phyloP scores from a whole-genome alignment of 2,888 invertebrate species.

The Oegoconia quadripuncta region DNA sequence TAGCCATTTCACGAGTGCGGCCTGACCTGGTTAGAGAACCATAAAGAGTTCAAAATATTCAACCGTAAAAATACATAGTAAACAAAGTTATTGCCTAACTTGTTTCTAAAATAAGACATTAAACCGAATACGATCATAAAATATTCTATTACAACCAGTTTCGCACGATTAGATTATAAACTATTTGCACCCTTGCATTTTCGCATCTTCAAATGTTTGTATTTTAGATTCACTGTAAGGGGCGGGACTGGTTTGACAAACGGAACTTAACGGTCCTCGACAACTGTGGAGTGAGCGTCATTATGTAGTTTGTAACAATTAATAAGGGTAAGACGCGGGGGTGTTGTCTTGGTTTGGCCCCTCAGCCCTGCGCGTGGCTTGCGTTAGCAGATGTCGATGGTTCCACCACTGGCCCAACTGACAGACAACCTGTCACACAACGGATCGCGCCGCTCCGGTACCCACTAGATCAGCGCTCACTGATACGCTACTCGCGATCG shows the following conservation, averaged over 20 bases:
- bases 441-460: slow-evolving; percentile 70
- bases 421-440: slow-evolving; percentile 75
- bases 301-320: slow-evolving; percentile 50
- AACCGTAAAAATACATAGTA: slow-evolving; percentile 12
- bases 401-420: slow-evolving; percentile 64
- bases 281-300: slow-evolving; percentile 58
- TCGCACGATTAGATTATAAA: slow-evolving; percentile 59
- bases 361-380: slow-evolving; percentile 41
- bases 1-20: neutral
- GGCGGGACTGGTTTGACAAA: slow-evolving; percentile 66
- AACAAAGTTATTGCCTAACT: slow-evolving; percentile 22
- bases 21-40: neutral
- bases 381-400: slow-evolving; percentile 71
- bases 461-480: slow-evolving; percentile 58
- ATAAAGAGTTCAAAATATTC: neutral
- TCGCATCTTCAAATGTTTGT: slow-evolving; percentile 40
- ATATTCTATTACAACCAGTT: slow-evolving; percentile 54
- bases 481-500: slow-evolving; percentile 55
- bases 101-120: slow-evolving; percentile 37
- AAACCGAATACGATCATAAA: slow-evolving; percentile 12
- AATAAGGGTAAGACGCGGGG: slow-evolving; percentile 69
- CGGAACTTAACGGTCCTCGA: slow-evolving; percentile 71
- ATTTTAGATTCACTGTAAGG: slow-evolving; percentile 46
- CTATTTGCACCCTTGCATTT: slow-evolving; percentile 74
- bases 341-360: slow-evolving; percentile 61